phyloP scores from a whole-genome alignment of 2,113 vertebrate species.

The Limnothrissa miodon region DNA sequence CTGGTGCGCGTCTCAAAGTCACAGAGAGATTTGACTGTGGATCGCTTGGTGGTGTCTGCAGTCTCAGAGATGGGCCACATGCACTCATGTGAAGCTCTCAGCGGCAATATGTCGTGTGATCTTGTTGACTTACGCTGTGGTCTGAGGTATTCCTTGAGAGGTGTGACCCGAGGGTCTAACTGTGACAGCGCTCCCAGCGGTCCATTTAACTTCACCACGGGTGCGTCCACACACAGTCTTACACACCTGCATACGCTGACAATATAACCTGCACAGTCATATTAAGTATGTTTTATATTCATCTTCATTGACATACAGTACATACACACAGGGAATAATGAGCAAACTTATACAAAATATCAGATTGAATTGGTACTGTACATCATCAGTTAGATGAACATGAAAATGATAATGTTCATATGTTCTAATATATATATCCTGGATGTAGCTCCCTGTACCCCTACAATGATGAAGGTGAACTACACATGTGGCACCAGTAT shows the following conservation, averaged over 20 bases:
- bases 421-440: not conserved
- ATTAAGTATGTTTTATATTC: not conserved
- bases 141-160: constrained; percentile 54
- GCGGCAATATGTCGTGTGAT: not conserved
- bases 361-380: not conserved
- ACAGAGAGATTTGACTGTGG: constrained; percentile 38
- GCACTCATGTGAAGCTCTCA: not conserved
- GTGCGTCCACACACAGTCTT: constrained; percentile 39
- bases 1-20: constrained; percentile 59
- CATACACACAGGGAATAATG: not conserved
- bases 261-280: not conserved
- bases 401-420: not conserved
- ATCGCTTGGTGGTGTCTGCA: not conserved
- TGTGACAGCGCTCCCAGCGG: constrained; percentile 61
- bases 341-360: not conserved
- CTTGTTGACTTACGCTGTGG: constrained; percentile 33
- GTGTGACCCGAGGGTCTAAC: constrained; percentile 43
- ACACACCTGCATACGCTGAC: not conserved
- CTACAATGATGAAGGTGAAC: constrained; percentile 48
- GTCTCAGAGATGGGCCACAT: not conserved
- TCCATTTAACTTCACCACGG: constrained; percentile 59
- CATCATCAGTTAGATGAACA: not conserved
- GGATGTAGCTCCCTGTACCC: constrained; percentile 66
- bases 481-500: constrained; percentile 60
- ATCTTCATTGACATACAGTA: not conserved